Evolutionary conservation across 1,140 invertebrate genomes (phyloP), one percentile per base, ranked within the genome.

Genomic region (Drosophila murphyi): DNA sequence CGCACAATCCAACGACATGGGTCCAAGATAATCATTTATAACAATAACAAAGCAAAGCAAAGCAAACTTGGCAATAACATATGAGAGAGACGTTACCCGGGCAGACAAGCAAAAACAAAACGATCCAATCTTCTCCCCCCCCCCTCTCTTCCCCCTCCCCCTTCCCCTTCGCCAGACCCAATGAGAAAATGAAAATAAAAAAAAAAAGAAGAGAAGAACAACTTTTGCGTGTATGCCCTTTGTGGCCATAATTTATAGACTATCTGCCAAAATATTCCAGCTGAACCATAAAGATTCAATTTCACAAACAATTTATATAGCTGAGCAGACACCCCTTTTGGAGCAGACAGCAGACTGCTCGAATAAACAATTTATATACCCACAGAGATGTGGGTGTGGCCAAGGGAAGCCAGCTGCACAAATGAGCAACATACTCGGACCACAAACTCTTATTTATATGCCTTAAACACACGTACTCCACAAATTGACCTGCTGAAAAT

Each of bases 231-330:
- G 81, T 75, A 89, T 85, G 85, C 85, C 85, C 85, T 89, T 89
- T 88, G 85, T 85, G 85, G 85, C 86, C 85, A 89, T 89, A 89
- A 89, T 89, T 89, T 89, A 89, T 89, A 89, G 85, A 89, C 85
- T 89, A 89, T 89, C 85, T 89, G 85, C 85, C 85, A 89, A 89
- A 89, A 89, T 89, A 89, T 89, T 89, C 85, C 85, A 89, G 85
- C 85, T 89, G 85, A 89, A 83, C 85, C 85, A 89, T 89, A 89
- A 89, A 89, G 85, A 89, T 89, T 89, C 85, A 89, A 89, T 89
- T 89, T 89, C 85, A 81, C 85, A 89, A 89, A 85, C 85, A 89
- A 89, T 89, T 89, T 89, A 89, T 89, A 89, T 89, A 71, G 80
- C 74, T 45, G 57, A 59, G 56, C 68, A 41, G 56, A 62, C 82